A percentile compares a stretch with the other conserved stretches of the same genome.
phyloP scores from a whole-genome alignment of 2,888 invertebrate species.

The Fabriciana adippe region DNA sequence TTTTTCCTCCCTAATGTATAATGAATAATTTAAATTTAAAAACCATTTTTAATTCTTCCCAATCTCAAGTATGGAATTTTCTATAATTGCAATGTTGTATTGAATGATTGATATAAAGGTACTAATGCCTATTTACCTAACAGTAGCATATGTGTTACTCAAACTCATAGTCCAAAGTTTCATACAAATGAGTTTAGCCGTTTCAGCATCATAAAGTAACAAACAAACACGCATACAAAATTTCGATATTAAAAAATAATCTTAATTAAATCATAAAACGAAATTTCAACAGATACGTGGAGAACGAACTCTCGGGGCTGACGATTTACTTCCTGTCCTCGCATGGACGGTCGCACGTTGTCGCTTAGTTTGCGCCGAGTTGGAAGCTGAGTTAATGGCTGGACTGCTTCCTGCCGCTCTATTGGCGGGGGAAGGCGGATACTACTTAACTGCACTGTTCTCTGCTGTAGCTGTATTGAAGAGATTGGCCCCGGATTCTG shows the following conservation, averaged over 20 bases:
- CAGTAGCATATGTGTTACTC: not conserved
- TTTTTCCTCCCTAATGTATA: too few species aligned
- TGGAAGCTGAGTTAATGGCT: conserved; percentile 98
- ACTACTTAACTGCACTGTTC: conserved; percentile 96
- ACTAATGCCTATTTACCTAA: too few species aligned
- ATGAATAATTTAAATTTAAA: too few species aligned
- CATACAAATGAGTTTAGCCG: not conserved
- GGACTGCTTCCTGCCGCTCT: conserved; percentile 95
- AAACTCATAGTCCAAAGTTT: not conserved
- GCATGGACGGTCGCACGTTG: conserved; percentile 96
- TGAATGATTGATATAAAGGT: too few species aligned
- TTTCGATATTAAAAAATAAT: not conserved
- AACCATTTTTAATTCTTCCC: too few species aligned
- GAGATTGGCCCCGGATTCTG: conserved; percentile 80
- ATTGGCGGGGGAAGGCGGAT: conserved; percentile 95
- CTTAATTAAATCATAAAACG: not conserved
- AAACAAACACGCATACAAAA: too few species aligned
- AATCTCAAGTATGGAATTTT: too few species aligned
- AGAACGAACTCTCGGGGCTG: conserved; percentile 88
- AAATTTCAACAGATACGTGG: conserved; percentile 83
- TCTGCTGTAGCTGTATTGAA: conserved; percentile 95
- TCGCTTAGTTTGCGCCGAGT: conserved; percentile 94
- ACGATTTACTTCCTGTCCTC: conserved; percentile 95
- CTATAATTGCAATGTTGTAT: too few species aligned
- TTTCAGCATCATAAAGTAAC: too few species aligned